Evolutionary conservation across 2,888 invertebrate genomes (phyloP).

Genomic region (Gnatocerus cornutus): DNA sequence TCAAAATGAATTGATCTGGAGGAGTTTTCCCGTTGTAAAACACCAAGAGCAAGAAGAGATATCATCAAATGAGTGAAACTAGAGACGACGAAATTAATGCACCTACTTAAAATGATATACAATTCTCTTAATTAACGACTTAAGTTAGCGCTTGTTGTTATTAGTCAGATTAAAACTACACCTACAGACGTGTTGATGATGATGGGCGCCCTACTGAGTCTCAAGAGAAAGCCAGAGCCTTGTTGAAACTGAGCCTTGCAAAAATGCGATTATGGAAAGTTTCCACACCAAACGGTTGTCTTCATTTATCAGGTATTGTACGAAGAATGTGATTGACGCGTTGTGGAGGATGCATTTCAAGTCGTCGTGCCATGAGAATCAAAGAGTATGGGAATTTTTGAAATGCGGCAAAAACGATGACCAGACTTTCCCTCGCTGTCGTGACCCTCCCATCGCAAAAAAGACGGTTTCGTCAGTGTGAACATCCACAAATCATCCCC

Average conservation of each 20-base stretch:
- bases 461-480: not conserved
- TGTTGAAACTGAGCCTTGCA: not conserved
- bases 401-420: too few species aligned
- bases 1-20: too few species aligned
- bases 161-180: constrained; percentile 7
- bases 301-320: constrained; percentile 4
- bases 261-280: not conserved
- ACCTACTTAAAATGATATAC: not conserved
- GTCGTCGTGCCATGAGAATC: not conserved
- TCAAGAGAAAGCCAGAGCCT: not conserved
- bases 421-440: too few species aligned
- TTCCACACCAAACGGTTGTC: not conserved
- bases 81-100: not conserved
- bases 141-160: not conserved
- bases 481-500: constrained; percentile 47
- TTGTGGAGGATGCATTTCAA: not conserved
- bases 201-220: not conserved
- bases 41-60: not conserved
- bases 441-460: not conserved
- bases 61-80: not conserved
- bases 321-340: not conserved
- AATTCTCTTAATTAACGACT: constrained; percentile 4
- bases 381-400: not conserved
- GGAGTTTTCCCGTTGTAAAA: too few species aligned
- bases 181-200: not conserved